Percentiles rank a stretch among this genome's conserved stretches.
phyloP scores from a whole-genome alignment of 2,797 vertebrate genomes.

The Sebastes kiyomatsui region DNA sequence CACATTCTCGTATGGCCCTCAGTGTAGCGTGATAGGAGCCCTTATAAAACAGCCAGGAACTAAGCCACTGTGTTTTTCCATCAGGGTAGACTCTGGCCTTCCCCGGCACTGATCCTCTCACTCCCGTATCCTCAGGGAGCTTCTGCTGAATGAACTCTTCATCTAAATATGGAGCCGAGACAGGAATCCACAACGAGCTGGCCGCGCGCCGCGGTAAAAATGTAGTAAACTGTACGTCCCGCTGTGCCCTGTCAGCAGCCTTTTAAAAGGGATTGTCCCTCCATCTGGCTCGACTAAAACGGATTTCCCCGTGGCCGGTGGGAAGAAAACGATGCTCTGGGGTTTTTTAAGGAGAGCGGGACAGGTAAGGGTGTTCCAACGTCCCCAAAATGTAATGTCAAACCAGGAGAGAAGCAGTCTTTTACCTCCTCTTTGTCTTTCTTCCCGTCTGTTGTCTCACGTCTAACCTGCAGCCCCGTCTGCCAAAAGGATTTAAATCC shows the following conservation, averaged over 20 bases:
- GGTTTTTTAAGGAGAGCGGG: not conserved
- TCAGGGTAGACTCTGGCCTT: slow-evolving; percentile 26
- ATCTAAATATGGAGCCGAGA: slow-evolving; percentile 59
- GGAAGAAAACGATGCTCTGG: not conserved
- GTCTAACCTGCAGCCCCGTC: not conserved
- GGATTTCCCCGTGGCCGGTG: slow-evolving; percentile 10
- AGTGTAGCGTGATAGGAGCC: slow-evolving; percentile 24
- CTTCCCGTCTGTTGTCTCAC: not conserved
- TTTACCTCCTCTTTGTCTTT: not conserved
- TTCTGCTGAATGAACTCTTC: slow-evolving; percentile 57
- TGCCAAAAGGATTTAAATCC: slow-evolving; percentile 6
- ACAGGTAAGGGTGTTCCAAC: slow-evolving; percentile 18
- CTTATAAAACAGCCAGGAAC: slow-evolving; percentile 28
- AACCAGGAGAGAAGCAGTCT: not conserved
- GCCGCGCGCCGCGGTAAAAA: slow-evolving; percentile 5
- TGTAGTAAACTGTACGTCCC: slow-evolving; percentile 47
- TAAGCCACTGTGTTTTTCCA: slow-evolving; percentile 50
- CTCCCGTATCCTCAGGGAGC: slow-evolving; percentile 38
- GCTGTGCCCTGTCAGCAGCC: slow-evolving; percentile 47
- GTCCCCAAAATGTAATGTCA: not conserved
- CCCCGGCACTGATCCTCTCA: slow-evolving; percentile 25
- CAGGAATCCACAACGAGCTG: slow-evolving; percentile 54
- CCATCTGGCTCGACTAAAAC: slow-evolving; percentile 24
- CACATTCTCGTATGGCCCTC: not conserved
- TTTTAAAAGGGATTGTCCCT: slow-evolving; percentile 49